Evolutionary conservation across 2,113 vertebrate species (phyloP).

Genomic region (Eptesicus fuscus): DNA sequence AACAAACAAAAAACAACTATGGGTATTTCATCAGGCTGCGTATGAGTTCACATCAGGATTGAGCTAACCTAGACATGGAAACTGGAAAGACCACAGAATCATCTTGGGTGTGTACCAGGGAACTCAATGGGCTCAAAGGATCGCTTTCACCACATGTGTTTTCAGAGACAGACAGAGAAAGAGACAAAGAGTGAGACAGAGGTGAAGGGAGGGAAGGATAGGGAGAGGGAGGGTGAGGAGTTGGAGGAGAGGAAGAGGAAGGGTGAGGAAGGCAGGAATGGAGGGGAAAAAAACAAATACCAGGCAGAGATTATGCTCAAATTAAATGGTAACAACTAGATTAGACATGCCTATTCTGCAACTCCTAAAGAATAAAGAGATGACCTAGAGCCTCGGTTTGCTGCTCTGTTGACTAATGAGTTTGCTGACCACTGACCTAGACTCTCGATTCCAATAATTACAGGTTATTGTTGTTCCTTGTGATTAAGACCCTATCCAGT

Average conservation of each 20-base stretch:
- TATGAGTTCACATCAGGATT: neutral
- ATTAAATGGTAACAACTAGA: neutral
- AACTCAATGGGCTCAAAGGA: neutral
- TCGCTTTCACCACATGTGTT: neutral
- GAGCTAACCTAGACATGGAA: neutral
- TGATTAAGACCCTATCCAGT: too few species aligned
- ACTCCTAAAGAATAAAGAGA: neutral
- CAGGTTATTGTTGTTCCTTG: too few species aligned
- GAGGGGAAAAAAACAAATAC: neutral
- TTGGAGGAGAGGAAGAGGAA: neutral
- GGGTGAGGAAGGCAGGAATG: neutral
- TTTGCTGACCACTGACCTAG: neutral
- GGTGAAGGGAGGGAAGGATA: neutral
- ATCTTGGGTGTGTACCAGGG: neutral
- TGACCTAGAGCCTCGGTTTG: neutral
- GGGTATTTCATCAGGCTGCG: neutral
- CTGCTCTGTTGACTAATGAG: too few species aligned
- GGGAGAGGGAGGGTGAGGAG: neutral
- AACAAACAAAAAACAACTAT: too few species aligned
- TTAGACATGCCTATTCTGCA: neutral
- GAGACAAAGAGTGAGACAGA: too few species aligned
- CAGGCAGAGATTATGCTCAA: neutral
- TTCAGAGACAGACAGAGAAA: neutral
- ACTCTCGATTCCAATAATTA: too few species aligned
- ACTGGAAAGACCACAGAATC: neutral